phyloP scores from a whole-genome alignment of 1,140 invertebrate genomes.

The Drosophila rhopaloa region DNA sequence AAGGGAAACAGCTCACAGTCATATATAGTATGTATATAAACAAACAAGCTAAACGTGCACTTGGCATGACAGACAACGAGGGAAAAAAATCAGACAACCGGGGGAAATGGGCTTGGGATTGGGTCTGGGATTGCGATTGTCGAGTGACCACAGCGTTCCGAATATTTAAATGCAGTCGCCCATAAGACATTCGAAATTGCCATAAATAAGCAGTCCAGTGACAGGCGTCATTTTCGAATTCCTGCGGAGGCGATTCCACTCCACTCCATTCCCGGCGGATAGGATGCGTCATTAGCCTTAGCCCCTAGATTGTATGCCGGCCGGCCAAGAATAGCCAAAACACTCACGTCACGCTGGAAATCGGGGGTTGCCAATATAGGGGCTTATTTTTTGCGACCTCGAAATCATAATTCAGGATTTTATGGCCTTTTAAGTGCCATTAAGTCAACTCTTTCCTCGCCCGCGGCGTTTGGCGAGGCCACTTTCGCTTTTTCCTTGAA shows the following conservation, averaged over 20 bases:
- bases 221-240: slow-evolving; percentile 70
- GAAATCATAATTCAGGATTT: slow-evolving; percentile 75
- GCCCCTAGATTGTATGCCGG: slow-evolving; percentile 28
- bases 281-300: slow-evolving; percentile 59
- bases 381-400: slow-evolving; percentile 57
- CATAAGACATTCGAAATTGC: slow-evolving; percentile 37
- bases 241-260: slow-evolving; percentile 37
- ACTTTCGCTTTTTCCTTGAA: slow-evolving; percentile 78
- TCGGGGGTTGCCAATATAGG: slow-evolving; percentile 31
- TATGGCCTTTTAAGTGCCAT: slow-evolving; percentile 71
- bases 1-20: slow-evolving; percentile 27
- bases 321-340: slow-evolving; percentile 20
- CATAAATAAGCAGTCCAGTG: slow-evolving; percentile 69
- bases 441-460: slow-evolving; percentile 67
- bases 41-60: slow-evolving; percentile 44
- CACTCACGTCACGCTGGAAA: slow-evolving; percentile 45
- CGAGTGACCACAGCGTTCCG: slow-evolving; percentile 50
- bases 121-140: slow-evolving; percentile 28
- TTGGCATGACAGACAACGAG: slow-evolving; percentile 40
- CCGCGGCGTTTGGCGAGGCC: slow-evolving; percentile 22
- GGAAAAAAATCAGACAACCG: neutral
- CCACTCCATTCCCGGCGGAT: slow-evolving; percentile 4
- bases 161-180: slow-evolving; percentile 73
- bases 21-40: slow-evolving; percentile 42
- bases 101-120: slow-evolving; percentile 32